A percentile compares a stretch with the other conserved stretches of the same genome.
These are phyloP conservation scores for Gasteruption jaculator DNA, from an alignment of 2,888 invertebrate genomes.

Conservation along the genomic window DNA sequence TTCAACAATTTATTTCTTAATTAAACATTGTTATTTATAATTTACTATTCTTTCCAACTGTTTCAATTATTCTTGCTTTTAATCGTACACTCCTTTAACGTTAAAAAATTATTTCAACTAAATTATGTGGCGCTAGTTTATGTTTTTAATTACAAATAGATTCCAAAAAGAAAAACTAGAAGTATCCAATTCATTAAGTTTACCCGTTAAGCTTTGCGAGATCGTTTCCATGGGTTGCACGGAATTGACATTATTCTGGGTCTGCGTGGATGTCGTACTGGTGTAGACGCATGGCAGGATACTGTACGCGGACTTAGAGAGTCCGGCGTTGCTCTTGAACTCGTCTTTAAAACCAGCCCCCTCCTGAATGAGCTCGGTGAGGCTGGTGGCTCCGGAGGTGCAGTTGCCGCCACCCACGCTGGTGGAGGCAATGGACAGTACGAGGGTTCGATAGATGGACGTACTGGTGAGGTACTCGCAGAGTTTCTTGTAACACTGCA, in stretches of 20 bases:
- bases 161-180: background rate
- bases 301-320: conserved; percentile 71
- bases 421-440: conserved; percentile 52
- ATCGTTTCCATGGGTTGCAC: conserved; percentile 33
- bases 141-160: background rate
- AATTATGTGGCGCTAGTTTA: background rate
- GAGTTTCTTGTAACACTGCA: conserved; percentile 85
- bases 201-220: conserved; percentile 39
- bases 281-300: conserved; percentile 71
- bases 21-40: too few relatives aligned
- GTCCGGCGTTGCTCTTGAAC: conserved; percentile 67
- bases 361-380: conserved; percentile 74
- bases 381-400: conserved; percentile 56
- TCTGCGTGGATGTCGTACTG: conserved; percentile 59
- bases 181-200: conserved; percentile 3
- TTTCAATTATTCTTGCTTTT: too few relatives aligned
- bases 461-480: conserved; percentile 79
- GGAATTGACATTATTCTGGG: conserved; percentile 42
- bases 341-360: conserved; percentile 75
- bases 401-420: conserved; percentile 54
- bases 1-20: too few relatives aligned
- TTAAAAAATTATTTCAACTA: background rate
- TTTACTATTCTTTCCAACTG: too few relatives aligned
- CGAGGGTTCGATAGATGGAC: conserved; percentile 63
- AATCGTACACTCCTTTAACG: too few relatives aligned